These are phyloP conservation scores for Bellardia bayeri DNA, from an alignment of 2,888 invertebrate genomes.

Conservation along the genomic window DNA sequence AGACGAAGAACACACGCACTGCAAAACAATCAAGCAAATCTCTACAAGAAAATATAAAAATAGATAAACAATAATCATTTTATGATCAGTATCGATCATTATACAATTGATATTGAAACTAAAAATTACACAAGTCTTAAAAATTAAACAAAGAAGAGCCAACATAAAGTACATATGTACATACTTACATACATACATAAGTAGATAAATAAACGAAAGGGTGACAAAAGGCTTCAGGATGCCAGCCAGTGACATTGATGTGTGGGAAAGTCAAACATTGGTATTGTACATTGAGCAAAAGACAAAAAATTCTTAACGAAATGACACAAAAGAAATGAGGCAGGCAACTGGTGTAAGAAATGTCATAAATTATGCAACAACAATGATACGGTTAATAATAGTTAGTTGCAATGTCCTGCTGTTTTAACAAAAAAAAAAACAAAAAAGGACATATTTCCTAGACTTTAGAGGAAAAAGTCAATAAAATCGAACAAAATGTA, in stretches of 20 bases:
- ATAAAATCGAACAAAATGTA: constrained; percentile 48
- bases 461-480: neutral
- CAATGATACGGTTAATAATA: constrained; percentile 42
- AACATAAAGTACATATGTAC: constrained; percentile 23
- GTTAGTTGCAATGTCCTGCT: constrained; percentile 67
- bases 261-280: constrained; percentile 71
- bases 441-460: constrained; percentile 10
- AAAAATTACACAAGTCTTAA: constrained; percentile 6
- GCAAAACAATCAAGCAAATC: constrained; percentile 41
- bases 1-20: constrained; percentile 66
- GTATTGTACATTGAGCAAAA: neutral
- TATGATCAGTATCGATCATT: constrained; percentile 72
- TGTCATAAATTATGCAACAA: constrained; percentile 71
- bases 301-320: neutral
- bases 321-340: constrained; percentile 34
- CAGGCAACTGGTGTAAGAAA: constrained; percentile 47
- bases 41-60: neutral
- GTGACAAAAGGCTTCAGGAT: constrained; percentile 51
- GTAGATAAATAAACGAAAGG: constrained; percentile 57
- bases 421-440: constrained; percentile 45
- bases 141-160: constrained; percentile 3
- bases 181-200: too few relatives aligned
- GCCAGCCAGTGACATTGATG: constrained; percentile 47
- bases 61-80: constrained; percentile 71
- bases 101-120: constrained; percentile 52